Conservation (phyloP, 2,888 invertebrate genomes). For the Dinocampus coccinellae region DNA sequence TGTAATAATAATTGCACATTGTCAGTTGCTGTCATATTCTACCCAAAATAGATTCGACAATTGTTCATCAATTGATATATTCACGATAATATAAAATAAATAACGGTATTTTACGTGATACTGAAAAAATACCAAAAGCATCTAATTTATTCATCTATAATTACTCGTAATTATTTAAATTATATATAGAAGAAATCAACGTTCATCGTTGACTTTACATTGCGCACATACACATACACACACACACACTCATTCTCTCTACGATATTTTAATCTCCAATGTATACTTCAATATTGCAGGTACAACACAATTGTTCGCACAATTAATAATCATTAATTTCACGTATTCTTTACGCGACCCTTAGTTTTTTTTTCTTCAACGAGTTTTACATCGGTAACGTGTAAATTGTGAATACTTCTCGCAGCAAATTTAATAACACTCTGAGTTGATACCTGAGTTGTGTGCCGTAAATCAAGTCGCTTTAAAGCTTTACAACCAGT, state of each 20-base stretch:
- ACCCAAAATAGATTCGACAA: background rate
- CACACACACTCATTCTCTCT: too few relatives aligned
- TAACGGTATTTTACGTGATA: background rate
- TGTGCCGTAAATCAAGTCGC: slow-evolving; percentile 83
- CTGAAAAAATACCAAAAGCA: slow-evolving; percentile 3
- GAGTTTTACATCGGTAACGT: slow-evolving; percentile 84
- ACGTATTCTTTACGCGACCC: slow-evolving; percentile 41
- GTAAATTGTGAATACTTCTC: slow-evolving; percentile 82
- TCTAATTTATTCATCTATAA: background rate
- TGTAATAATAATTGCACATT: slow-evolving; percentile 7
- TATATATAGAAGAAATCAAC: background rate
- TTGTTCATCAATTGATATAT: background rate
- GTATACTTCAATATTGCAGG: slow-evolving; percentile 31
- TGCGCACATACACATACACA: background rate
- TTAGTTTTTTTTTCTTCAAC: slow-evolving; percentile 72
- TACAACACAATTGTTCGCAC: slow-evolving; percentile 32
- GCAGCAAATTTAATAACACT: slow-evolving; percentile 88
- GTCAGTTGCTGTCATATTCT: background rate
- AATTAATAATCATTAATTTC: slow-evolving; percentile 33
- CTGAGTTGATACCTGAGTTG: slow-evolving; percentile 84
- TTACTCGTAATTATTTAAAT: background rate
- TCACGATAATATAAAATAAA: slow-evolving; percentile 9
- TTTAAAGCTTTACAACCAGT: slow-evolving; percentile 80
- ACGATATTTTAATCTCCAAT: slow-evolving; percentile 11
- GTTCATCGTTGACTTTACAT: slow-evolving; percentile 14